Evolutionary conservation across 2,888 invertebrate species (phyloP).

Genomic region (Chaetoderma sp.): DNA sequence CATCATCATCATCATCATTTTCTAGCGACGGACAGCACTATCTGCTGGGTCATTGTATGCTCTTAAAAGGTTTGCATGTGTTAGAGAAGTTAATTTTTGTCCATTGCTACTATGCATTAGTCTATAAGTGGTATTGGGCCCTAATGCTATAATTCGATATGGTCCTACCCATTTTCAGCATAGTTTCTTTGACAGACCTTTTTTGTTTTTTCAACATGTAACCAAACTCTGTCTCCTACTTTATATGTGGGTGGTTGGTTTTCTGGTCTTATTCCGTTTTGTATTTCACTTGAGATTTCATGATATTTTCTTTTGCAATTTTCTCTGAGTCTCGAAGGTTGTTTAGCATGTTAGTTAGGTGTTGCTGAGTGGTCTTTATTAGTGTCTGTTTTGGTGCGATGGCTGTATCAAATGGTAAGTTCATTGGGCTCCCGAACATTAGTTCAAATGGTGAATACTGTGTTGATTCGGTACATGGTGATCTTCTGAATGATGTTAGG

Average conservation of each 20-base stretch:
- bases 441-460: conserved; percentile 30
- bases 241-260: conserved; percentile 15
- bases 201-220: conserved; percentile 13
- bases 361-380: background rate
- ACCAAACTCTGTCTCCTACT: conserved; percentile 24
- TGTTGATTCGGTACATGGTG: conserved; percentile 28
- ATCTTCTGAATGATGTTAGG: conserved; percentile 35
- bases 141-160: conserved; percentile 20
- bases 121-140: conserved; percentile 6
- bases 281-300: conserved; percentile 22
- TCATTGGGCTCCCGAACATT: conserved; percentile 28
- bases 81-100: background rate
- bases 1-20: too few relatives aligned
- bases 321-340: conserved; percentile 23
- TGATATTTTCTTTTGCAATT: conserved; percentile 27
- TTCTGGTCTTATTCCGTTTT: conserved; percentile 24
- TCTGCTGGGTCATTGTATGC: background rate
- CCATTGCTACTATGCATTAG: background rate
- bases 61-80: conserved; percentile 6
- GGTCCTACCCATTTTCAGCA: conserved; percentile 26
- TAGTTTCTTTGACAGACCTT: conserved; percentile 23
- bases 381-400: conserved; percentile 24
- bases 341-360: conserved; percentile 18
- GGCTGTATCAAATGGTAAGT: conserved; percentile 27
- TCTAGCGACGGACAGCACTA: too few relatives aligned